Percentiles rank a stretch among this genome's conserved stretches.
Conservation (phyloP, 2,888 invertebrate genomes). For the Drosophila picticornis region DNA sequence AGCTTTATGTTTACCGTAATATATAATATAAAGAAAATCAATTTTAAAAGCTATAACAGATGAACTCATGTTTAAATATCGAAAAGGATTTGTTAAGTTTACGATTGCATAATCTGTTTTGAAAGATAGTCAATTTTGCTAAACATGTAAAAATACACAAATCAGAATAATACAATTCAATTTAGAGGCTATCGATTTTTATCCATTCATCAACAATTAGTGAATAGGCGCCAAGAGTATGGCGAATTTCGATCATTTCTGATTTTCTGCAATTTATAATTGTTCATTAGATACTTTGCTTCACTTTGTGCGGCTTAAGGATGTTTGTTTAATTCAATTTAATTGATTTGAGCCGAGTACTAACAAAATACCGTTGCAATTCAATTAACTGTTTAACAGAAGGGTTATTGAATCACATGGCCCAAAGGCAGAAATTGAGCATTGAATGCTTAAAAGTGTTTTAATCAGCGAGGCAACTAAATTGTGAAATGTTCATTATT, state of each 20-base stretch:
- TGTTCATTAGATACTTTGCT: not conserved
- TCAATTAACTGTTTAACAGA: conserved; percentile 55
- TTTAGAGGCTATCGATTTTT: not conserved
- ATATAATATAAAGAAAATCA: not conserved
- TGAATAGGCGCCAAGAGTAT: not conserved
- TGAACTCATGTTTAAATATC: not conserved
- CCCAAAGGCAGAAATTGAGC: conserved; percentile 21
- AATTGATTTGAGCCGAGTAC: conserved; percentile 46
- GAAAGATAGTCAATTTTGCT: not conserved
- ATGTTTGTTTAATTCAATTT: conserved; percentile 48
- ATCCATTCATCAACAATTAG: not conserved
- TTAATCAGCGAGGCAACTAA: not conserved
- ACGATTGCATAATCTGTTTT: not conserved
- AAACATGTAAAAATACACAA: not conserved
- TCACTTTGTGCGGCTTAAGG: conserved; percentile 9
- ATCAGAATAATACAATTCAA: not conserved
- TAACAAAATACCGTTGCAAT: conserved; percentile 52
- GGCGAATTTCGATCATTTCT: not conserved
- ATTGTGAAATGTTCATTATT: not conserved
- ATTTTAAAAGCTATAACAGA: not conserved
- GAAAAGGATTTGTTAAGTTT: not conserved
- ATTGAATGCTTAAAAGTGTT: not conserved
- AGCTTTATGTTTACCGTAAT: too few relatives aligned
- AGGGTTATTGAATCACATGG: conserved; percentile 50
- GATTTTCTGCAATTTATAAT: not conserved